A percentile compares a stretch with the other conserved stretches of the same genome.
phyloP scores from a whole-genome alignment of 2,113 vertebrate genomes.

The Gnathochromis pfefferi region DNA sequence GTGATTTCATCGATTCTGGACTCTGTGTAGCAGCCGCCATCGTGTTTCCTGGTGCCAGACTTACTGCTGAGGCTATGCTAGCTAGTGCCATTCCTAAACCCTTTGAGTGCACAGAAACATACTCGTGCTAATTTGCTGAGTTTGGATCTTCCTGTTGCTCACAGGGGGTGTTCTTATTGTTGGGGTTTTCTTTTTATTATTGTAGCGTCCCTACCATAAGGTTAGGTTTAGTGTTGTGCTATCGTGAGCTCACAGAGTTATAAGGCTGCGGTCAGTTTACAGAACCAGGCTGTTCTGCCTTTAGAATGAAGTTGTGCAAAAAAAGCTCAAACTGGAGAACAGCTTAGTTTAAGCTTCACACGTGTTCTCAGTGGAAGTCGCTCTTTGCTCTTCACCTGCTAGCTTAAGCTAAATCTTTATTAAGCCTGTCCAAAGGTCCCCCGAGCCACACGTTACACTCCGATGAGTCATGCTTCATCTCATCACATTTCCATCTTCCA shows the following conservation, averaged over 20 bases:
- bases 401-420: neutral
- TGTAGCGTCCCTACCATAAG: neutral
- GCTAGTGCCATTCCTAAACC: neutral
- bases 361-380: neutral
- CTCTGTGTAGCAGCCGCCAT: neutral
- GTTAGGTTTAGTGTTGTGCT: neutral
- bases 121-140: neutral
- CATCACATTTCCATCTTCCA: neutral
- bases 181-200: neutral
- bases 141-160: neutral
- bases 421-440: neutral
- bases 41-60: neutral
- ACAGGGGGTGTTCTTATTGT: neutral
- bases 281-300: neutral
- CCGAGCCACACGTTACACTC: neutral
- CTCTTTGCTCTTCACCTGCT: neutral
- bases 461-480: neutral
- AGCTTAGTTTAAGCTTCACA: neutral
- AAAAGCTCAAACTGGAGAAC: neutral
- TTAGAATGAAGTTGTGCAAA: neutral
- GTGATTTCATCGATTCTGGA: neutral
- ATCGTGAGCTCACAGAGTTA: neutral
- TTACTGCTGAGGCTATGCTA: neutral
- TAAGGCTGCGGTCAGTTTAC: neutral
- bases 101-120: neutral